Conservation (phyloP, 2,888 invertebrate genomes). For the Cheilosia variabilis region DNA sequence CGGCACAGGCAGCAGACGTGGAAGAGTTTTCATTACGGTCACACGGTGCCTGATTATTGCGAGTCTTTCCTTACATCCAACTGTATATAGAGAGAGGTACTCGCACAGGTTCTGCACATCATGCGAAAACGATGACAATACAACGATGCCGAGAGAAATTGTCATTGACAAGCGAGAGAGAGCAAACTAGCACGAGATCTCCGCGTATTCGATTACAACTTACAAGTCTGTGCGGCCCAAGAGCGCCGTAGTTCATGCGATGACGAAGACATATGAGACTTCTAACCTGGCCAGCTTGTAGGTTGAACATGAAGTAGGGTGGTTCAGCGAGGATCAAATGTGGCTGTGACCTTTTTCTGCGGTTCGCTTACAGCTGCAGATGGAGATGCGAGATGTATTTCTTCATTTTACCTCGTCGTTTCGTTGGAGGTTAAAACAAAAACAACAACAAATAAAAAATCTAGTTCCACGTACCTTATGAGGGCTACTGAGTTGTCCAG, state of each 20-base stretch:
- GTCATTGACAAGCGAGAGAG: slow-evolving; percentile 56
- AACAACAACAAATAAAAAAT: no score
- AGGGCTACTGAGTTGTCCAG: no score
- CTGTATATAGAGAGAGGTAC: no score
- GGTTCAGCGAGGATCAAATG: slow-evolving; percentile 6
- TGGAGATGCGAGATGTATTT: slow-evolving; percentile 8
- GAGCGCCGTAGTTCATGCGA: slow-evolving; percentile 19
- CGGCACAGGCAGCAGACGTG: slow-evolving; percentile 18
- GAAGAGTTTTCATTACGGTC: slow-evolving; percentile 52
- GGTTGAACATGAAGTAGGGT: neutral
- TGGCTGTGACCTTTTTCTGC: slow-evolving; percentile 59
- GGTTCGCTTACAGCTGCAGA: slow-evolving; percentile 14
- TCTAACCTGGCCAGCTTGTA: slow-evolving; percentile 52
- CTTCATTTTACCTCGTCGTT: slow-evolving; percentile 6
- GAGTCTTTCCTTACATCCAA: slow-evolving; percentile 25
- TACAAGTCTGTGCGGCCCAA: slow-evolving; percentile 49
- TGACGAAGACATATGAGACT: slow-evolving; percentile 61
- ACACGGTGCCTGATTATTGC: slow-evolving; percentile 46
- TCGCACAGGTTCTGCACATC: slow-evolving; percentile 54
- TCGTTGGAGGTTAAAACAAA: neutral
- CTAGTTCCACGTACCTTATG: no score
- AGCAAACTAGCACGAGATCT: slow-evolving; percentile 21
- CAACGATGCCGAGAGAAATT: slow-evolving; percentile 62
- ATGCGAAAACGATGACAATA: slow-evolving; percentile 41
- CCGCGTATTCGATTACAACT: slow-evolving; percentile 68